These are phyloP conservation scores for Chorisops tibialis DNA, from an alignment of 2,888 invertebrate genomes.

Conservation along the genomic window DNA sequence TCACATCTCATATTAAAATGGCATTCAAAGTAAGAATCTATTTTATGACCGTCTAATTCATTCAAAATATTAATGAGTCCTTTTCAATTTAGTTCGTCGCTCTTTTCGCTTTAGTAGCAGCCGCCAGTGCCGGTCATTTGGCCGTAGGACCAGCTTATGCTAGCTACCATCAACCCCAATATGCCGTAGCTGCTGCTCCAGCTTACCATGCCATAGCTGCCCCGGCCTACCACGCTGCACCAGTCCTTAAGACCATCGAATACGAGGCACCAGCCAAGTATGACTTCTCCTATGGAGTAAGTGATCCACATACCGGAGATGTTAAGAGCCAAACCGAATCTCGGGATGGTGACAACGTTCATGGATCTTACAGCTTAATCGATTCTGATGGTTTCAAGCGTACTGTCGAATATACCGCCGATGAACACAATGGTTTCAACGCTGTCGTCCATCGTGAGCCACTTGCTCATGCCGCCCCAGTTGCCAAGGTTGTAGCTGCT, in stretches of 20 bases:
- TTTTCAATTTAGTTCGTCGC: conserved; percentile 25
- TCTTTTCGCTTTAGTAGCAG: conserved; percentile 24
- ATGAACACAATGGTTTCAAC: conserved; percentile 57
- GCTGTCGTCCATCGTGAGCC: conserved; percentile 57
- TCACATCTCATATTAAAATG: neutral
- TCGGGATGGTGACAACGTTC: conserved; percentile 55
- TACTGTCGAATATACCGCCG: conserved; percentile 57
- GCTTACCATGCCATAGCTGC: conserved; percentile 13
- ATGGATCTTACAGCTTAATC: conserved; percentile 56
- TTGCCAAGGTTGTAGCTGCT: conserved; percentile 38
- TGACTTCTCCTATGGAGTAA: conserved; percentile 54
- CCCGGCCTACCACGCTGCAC: conserved; percentile 6
- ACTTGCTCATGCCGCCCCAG: conserved; percentile 46
- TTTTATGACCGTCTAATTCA: neutral
- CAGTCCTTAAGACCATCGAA: conserved; percentile 22
- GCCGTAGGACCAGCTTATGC: conserved; percentile 24
- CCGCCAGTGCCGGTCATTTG: conserved; percentile 19
- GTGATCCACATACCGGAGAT: conserved; percentile 57
- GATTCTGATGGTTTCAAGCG: conserved; percentile 57
- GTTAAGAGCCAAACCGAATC: conserved; percentile 55
- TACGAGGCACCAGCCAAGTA: conserved; percentile 53
- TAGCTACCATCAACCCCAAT: conserved; percentile 17
- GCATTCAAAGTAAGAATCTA: neutral
- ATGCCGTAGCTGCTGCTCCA: conserved; percentile 13
- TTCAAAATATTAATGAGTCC: neutral